Conservation (phyloP, 2,113 vertebrate species). For the Fukomys damarensis region DNA sequence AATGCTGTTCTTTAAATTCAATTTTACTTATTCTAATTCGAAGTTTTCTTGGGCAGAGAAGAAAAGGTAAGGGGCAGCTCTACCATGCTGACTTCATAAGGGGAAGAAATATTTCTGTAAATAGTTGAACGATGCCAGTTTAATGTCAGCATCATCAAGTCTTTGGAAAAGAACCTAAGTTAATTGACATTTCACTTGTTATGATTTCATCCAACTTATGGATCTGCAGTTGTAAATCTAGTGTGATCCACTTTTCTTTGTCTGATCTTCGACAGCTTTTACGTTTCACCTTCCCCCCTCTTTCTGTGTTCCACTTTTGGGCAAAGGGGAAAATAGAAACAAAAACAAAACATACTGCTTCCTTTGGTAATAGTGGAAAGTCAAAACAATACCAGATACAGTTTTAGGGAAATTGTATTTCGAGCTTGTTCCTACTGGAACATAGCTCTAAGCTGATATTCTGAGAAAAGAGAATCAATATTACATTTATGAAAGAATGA, state of each 20-base stretch:
- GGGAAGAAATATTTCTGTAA: neutral
- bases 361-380: accelerated
- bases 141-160: neutral
- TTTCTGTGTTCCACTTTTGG: neutral
- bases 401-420: neutral
- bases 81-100: neutral
- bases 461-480: neutral
- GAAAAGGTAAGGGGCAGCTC: neutral
- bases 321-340: neutral
- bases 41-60: neutral
- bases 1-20: neutral
- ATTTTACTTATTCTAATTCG: neutral
- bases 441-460: neutral
- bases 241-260: neutral
- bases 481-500: neutral
- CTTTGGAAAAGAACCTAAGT: neutral
- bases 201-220: neutral
- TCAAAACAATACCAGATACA: neutral
- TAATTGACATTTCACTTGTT: neutral
- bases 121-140: neutral
- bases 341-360: neutral
- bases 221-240: neutral
- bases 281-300: neutral
- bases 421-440: neutral
- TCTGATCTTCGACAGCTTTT: neutral